phyloP scores from a whole-genome alignment of 2,888 invertebrate species.

The Megamerina dolium region DNA sequence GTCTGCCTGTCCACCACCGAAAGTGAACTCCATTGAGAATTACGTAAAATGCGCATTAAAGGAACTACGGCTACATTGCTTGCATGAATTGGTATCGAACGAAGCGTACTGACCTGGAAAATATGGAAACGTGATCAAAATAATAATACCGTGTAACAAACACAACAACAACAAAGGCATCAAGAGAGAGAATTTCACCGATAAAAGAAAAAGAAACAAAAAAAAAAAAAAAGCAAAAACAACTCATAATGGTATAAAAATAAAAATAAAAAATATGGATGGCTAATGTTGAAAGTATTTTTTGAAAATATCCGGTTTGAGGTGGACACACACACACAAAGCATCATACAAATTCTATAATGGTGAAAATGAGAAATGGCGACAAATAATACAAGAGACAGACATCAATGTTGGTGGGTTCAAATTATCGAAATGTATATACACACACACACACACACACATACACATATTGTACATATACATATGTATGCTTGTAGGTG shows the following conservation, averaged over 20 bases:
- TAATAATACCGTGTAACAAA: conserved; percentile 8
- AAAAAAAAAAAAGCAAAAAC: too few relatives aligned
- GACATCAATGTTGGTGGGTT: not conserved
- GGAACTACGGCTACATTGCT: not conserved
- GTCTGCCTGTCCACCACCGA: not conserved
- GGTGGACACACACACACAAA: too few relatives aligned
- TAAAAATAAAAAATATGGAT: too few relatives aligned
- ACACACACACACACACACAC: not conserved
- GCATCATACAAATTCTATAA: too few relatives aligned
- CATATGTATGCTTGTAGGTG: too few relatives aligned
- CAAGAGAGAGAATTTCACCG: too few relatives aligned
- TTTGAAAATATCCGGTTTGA: conserved; percentile 5
- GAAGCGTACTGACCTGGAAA: conserved; percentile 31
- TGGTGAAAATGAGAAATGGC: not conserved
- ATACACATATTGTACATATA: not conserved
- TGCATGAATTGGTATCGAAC: conserved; percentile 21
- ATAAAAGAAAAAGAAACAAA: too few relatives aligned
- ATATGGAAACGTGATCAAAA: conserved; percentile 32
- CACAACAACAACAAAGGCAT: conserved; percentile 1
- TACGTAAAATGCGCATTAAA: conserved; percentile 5
- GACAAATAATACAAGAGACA: not conserved
- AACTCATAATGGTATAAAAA: too few relatives aligned
- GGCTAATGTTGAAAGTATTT: conserved; percentile 13
- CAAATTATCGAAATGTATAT: not conserved
- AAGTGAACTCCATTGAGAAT: not conserved